These are phyloP conservation scores for Phoxinus dragarum DNA, from an alignment of 2,797 vertebrate species.

Conservation along the genomic window DNA sequence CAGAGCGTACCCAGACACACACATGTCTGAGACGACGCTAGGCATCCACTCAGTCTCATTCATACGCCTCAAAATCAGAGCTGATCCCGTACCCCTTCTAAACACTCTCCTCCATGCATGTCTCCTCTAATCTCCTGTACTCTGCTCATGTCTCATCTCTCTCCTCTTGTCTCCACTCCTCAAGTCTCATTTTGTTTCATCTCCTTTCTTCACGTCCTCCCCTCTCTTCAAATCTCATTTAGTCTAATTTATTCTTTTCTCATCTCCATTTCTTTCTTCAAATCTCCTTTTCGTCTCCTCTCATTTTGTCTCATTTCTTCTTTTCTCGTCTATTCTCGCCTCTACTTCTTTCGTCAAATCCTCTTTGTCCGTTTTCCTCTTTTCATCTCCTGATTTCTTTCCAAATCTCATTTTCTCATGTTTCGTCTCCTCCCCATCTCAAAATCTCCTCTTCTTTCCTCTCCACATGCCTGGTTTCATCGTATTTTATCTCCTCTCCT, in stretches of 20 bases:
- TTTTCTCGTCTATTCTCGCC: not conserved
- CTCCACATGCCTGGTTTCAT: conserved; percentile 33
- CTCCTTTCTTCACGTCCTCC: not conserved
- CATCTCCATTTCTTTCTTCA: not conserved
- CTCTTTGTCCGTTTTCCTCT: not conserved
- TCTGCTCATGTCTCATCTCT: not conserved
- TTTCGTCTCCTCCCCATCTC: conserved; percentile 56
- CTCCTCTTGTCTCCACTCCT: not conserved
- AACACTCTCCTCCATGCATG: not conserved
- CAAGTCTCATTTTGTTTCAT: not conserved
- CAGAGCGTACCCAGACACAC: conserved; percentile 43
- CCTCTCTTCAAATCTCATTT: not conserved
- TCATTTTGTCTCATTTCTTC: not conserved
- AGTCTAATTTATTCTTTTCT: not conserved
- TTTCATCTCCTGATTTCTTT: conserved; percentile 22
- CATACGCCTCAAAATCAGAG: not conserved
- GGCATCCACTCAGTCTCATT: not conserved
- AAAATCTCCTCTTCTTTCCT: conserved; percentile 71
- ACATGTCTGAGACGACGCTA: not conserved
- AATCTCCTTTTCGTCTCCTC: not conserved
- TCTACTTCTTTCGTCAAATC: not conserved
- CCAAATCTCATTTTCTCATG: conserved; percentile 69
- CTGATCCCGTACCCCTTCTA: not conserved
- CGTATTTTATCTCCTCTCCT: not conserved
- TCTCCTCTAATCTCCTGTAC: not conserved